Conservation (phyloP, 2,797 vertebrate genomes). For the Chromobotia macracanthus region DNA sequence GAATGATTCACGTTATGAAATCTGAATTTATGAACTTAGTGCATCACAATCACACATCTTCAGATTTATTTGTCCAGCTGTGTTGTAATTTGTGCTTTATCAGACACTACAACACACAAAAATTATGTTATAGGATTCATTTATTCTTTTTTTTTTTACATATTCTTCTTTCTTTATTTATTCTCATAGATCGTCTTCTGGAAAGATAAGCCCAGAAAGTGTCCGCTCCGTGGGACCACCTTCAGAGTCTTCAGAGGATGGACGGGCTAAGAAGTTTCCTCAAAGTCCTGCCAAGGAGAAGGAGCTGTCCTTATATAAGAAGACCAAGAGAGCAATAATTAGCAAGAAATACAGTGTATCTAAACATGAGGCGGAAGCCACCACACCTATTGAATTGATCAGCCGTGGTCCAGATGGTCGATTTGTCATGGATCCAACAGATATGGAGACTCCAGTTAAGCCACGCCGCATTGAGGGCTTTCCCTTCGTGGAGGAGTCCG, state of each 20-base stretch:
- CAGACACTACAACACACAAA: neutral
- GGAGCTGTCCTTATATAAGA: slow-evolving; percentile 95
- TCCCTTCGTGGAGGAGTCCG: slow-evolving; percentile 96
- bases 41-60: neutral
- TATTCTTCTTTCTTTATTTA: slow-evolving; percentile 46
- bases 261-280: slow-evolving; percentile 85
- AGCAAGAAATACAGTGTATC: slow-evolving; percentile 95
- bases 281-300: slow-evolving; percentile 89
- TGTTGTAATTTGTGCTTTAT: neutral
- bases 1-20: neutral
- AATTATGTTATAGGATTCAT: neutral
- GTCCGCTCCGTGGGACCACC: slow-evolving; percentile 84
- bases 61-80: neutral
- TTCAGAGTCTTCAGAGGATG: slow-evolving; percentile 93
- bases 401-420: slow-evolving; percentile 92
- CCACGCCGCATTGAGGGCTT: slow-evolving; percentile 94
- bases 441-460: slow-evolving; percentile 86
- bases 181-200: slow-evolving; percentile 87
- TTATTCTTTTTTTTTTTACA: neutral
- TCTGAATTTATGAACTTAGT: neutral
- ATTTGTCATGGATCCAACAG: slow-evolving; percentile 85
- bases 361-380: slow-evolving; percentile 85
- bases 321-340: slow-evolving; percentile 98
- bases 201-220: slow-evolving; percentile 96
- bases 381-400: slow-evolving; percentile 89